Evolutionary conservation across 2,797 vertebrate species (phyloP), one percentile per base, ranked within the genome.

Genomic region (Leptodactylus fallax): DNA sequence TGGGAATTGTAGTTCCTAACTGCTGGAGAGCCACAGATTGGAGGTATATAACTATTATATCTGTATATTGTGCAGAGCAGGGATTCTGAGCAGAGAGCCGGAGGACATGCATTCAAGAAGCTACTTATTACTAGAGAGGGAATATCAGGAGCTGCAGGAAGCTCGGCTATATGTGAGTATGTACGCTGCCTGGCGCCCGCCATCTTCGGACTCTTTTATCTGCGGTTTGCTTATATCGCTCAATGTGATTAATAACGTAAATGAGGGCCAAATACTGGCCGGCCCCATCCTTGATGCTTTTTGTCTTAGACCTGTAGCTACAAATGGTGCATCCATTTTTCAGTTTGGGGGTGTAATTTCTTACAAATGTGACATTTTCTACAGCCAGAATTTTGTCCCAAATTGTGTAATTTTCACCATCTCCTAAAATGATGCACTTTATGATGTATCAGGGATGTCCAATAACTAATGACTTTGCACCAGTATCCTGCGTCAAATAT

Each of bases 111-210:
- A 85, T 71, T 61, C 81, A 67, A 90, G 90, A 74, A 81, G 91
- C 53, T 76, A 88, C 58, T 61, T 87, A 27, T 77, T 94, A 87
- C 80, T 94, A 55, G 83, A 90, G 27, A 92, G 80, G 78, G 92
- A 94, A 17, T 86, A 89, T 6, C 3, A 14, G 10, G 85, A 93
- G 36, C 51, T 92, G 23, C 63, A 85, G 87, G 2, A 88, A 25
- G 87, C 65, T 21, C 27, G 10, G 1, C 67, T 87, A 7, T 79
- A 80, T 86, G 94, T 94, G 60, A 92, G 93, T 92, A 17, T 56
- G 23, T 36, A 2, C 36, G 4, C 36, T 36, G 36, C 36, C 36
- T 36, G 36, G 36, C 36, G 36, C 36, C 36, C 36, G 36, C 36
- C 5, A 65, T 78, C 71, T 14, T 47, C 67, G 9, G 16, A 12